Conservation (phyloP, 1,140 invertebrate species). For the Frieseomelitta varia region DNA sequence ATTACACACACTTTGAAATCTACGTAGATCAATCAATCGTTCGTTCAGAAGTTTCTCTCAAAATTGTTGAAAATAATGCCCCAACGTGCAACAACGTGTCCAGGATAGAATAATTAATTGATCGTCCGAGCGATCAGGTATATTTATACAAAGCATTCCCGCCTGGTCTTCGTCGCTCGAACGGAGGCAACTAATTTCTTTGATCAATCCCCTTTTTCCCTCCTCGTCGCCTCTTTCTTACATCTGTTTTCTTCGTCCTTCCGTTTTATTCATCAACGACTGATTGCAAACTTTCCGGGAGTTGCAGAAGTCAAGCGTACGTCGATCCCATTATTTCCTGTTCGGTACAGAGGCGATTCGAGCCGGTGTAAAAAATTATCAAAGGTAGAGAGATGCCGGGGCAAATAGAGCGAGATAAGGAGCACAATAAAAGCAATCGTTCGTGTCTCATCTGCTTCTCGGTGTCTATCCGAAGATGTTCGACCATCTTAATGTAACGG, state of each 20-base stretch:
- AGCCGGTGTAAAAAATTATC: slow-evolving; percentile 40
- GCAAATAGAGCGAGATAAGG: slow-evolving; percentile 46
- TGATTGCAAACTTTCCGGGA: slow-evolving; percentile 33
- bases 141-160: not conserved
- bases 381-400: slow-evolving; percentile 18
- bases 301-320: slow-evolving; percentile 31
- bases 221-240: not conserved
- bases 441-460: slow-evolving; percentile 8
- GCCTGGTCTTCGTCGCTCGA: too few species aligned
- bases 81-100: too few species aligned
- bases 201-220: not conserved
- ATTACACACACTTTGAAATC: too few species aligned
- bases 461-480: not conserved
- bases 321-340: slow-evolving; percentile 29
- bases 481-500: not conserved
- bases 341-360: slow-evolving; percentile 20
- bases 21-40: too few species aligned
- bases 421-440: slow-evolving; percentile 39
- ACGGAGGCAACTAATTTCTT: slow-evolving; percentile 19
- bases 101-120: not conserved
- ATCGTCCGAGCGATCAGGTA: not conserved
- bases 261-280: slow-evolving; percentile 39
- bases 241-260: not conserved
- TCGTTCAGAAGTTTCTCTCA: too few species aligned
- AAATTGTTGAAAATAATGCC: too few species aligned